Base-by-base conservation (phyloP, 2,113 vertebrate species). In the Syrmaticus mikado region DNA sequence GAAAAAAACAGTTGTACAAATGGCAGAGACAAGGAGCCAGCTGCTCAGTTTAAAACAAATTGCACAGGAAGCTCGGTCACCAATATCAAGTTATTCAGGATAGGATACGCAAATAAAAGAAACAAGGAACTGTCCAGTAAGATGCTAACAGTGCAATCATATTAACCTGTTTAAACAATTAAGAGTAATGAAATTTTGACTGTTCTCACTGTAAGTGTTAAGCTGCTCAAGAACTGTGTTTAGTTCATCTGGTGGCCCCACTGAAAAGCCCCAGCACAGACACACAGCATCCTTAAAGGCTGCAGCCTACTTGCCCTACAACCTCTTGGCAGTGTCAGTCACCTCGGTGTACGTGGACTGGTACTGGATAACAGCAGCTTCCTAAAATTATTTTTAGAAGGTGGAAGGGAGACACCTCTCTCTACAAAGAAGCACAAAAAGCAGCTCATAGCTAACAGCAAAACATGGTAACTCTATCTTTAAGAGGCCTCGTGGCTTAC, bases 171-270 rank as follows among this genome's bases (percentile, higher is more conserved):
- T 76, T 82, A 73, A 93, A 61, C 61, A 92, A 81, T 60, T 83
- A 88, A 57, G 87, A 85, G 65, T 43, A 92, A 92, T 61, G 52
- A 83, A 74, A 64, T 68, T 86, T 81, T 78, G 50, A 85, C 50
- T 80, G n/a, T 50, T 89, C 53, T 91, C 30, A 48, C 40, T 43
- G 6, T 58, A 91, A 72, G 40, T 16, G 40, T 70, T 89, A 82
- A 85, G 40, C 82, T 75, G 34, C 22, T 82, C 52, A 89, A 72
- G 22, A 82, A 70, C 15, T 87, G 43, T 52, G 57, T 52, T 87
- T 30, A 65, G 57, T 67, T 85, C 84, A 90, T 48, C 83, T 75
- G 57, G 13, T 43, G 62, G 57, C 30, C 52, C 41, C 43, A 74
- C 18, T 11, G 50, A 78, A 83, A 90, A 90, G 43, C 34, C 24